phyloP scores from a whole-genome alignment of 2,888 invertebrate genomes.

The Mamestra brassicae region DNA sequence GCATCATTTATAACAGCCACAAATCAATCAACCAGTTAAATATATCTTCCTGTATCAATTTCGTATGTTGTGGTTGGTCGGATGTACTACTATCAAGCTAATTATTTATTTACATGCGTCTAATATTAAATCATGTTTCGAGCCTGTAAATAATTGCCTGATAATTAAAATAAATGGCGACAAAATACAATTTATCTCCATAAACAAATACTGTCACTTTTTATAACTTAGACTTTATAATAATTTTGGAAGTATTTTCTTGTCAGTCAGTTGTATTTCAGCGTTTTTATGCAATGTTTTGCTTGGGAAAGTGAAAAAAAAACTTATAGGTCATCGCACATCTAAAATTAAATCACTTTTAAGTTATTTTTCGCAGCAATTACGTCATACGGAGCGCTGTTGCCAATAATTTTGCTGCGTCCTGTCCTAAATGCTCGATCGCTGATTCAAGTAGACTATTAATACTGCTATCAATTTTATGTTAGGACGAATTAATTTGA shows the following conservation, averaged over 20 bases:
- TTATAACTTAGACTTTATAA: slow-evolving; percentile 1
- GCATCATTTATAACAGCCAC: slow-evolving; percentile 52
- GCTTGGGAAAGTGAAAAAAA: slow-evolving; percentile 40
- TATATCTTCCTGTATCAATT: slow-evolving; percentile 63
- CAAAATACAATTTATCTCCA: slow-evolving; percentile 45
- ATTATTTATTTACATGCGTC: slow-evolving; percentile 58
- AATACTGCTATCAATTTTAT: slow-evolving; percentile 29
- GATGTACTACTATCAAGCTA: slow-evolving; percentile 52
- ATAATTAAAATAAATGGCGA: slow-evolving; percentile 60
- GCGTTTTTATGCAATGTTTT: slow-evolving; percentile 53
- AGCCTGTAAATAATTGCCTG: slow-evolving; percentile 45
- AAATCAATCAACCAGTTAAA: slow-evolving; percentile 60
- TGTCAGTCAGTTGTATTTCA: slow-evolving; percentile 37
- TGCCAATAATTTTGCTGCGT: slow-evolving; percentile 61
- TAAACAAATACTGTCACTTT: slow-evolving; percentile 22
- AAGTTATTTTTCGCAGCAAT: slow-evolving; percentile 63
- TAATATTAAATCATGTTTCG: slow-evolving; percentile 57
- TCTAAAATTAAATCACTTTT: slow-evolving; percentile 64
- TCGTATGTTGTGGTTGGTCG: slow-evolving; percentile 26
- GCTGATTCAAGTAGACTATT: slow-evolving; percentile 41
- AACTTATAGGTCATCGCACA: slow-evolving; percentile 60
- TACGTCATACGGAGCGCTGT: slow-evolving; percentile 60
- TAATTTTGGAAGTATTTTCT: slow-evolving; percentile 31
- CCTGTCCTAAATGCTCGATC: slow-evolving; percentile 40
- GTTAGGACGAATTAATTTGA: slow-evolving; percentile 15